phyloP scores from a whole-genome alignment of 2,888 invertebrate genomes.

The Lasioglossum marginatum region DNA sequence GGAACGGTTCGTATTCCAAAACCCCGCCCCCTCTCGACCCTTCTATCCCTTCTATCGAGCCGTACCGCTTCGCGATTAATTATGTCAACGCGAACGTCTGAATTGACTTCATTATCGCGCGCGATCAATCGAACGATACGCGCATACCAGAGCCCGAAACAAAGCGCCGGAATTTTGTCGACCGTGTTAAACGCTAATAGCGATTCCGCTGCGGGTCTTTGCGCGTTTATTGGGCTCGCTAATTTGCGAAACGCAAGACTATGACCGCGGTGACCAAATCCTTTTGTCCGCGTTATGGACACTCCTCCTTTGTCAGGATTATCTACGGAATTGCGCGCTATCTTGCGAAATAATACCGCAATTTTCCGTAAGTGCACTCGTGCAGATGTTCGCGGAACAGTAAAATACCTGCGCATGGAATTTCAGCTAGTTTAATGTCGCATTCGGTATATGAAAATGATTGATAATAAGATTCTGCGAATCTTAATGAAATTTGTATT shows the following conservation, averaged over 20 bases:
- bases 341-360: neutral
- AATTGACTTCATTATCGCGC: constrained; percentile 25
- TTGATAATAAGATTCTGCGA: neutral
- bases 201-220: neutral
- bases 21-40: neutral
- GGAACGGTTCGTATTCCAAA: neutral
- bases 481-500: neutral
- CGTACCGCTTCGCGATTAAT: constrained; percentile 24
- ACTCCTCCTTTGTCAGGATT: neutral
- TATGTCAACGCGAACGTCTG: constrained; percentile 13
- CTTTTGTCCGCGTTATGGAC: neutral
- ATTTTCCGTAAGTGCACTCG: neutral
- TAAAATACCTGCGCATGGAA: neutral
- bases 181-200: neutral
- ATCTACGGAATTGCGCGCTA: neutral
- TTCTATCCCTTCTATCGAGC: neutral
- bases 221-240: neutral
- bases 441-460: neutral
- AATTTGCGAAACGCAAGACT: neutral
- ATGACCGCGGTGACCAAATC: neutral
- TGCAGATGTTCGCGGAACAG: neutral
- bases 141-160: neutral
- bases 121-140: constrained; percentile 3
- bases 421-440: neutral
- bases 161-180: neutral